Evolutionary conservation across 2,113 vertebrate genomes (phyloP), one percentile per base, ranked within the genome.

Genomic region (Greenwoodochromis staneri): DNA sequence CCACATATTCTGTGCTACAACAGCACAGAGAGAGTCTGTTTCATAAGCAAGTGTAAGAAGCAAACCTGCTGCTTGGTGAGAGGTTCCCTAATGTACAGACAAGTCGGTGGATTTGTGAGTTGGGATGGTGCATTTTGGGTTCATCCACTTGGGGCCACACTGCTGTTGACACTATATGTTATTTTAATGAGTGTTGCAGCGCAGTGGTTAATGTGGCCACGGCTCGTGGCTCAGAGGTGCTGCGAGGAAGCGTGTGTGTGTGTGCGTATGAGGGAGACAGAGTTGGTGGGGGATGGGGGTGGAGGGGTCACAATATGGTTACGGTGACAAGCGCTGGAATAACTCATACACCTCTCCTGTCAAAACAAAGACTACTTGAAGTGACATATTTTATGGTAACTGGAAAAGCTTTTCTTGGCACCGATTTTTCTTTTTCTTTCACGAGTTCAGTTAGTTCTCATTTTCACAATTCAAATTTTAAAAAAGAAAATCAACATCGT

Each of bases 111-210:
- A 87, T 84, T 86, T 87, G 84, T 29, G 88, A 89, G 85, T 88
- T 54, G 57, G 88, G 87, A 86, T 83, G 34, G 85, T 90, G 84
- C 88, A 61, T 90, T 92, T 92, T 89, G 80, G 85, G 88, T 86
- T 90, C 89, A 94, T 91, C 92, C 90, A 91, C 92, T 91, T 38
- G 83, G 92, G 95, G 93, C 91, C 91, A 88, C 83, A 24, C 85
- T 86, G 89, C 93, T 94, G 94, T 94, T 94, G 93, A 95, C 92
- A 93, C 91, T 94, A 94, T 95, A 95, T 93, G 94, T 95, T 96
- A 95, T 95, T 95, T 96, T 96, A 96, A 95, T 96, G 93, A 96
- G 93, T 91, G 89, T 93, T 91, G 91, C 88, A 55, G 92, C 82
- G 81, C 89, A 61, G 92, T 86, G 91, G 93, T 94, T 96, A 93